phyloP scores from a whole-genome alignment of 2,113 vertebrate species.

The Elaphurus davidianus region DNA sequence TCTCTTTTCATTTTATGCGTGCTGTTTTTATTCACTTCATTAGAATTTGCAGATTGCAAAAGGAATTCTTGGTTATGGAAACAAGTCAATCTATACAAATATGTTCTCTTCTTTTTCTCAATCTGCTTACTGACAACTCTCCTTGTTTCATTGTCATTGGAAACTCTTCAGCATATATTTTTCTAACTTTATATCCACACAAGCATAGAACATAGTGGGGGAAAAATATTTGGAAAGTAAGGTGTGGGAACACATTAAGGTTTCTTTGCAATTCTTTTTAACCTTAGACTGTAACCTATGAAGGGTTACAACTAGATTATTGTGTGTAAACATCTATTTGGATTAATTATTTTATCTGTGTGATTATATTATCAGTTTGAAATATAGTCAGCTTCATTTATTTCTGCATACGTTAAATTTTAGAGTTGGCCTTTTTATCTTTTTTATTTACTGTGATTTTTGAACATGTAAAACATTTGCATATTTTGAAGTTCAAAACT shows the following conservation, averaged over 20 bases:
- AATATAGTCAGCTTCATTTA: neutral
- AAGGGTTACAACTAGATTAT: neutral
- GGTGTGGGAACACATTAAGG: neutral
- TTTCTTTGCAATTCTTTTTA: neutral
- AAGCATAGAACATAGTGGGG: neutral
- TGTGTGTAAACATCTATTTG: neutral
- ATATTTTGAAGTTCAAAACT: conserved; percentile 36
- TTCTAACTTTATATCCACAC: neutral
- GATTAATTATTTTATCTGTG: neutral
- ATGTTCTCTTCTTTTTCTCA: neutral
- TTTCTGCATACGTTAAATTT: neutral
- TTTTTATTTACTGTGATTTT: conserved; percentile 2
- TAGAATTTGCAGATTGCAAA: neutral
- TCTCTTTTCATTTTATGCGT: neutral
- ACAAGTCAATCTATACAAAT: neutral
- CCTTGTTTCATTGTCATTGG: neutral
- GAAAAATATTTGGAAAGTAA: neutral
- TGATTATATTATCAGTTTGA: neutral
- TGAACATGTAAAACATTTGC: conserved; percentile 5
- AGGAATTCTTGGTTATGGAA: neutral
- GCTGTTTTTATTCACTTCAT: neutral
- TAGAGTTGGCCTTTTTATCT: neutral
- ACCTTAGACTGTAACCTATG: neutral
- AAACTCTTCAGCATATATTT: neutral
- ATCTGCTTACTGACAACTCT: neutral